Percentiles rank a stretch among this genome's conserved stretches.
These are phyloP conservation scores for Danaus plexippus DNA, from an alignment of 1,140 invertebrate species.

Conservation along the genomic window DNA sequence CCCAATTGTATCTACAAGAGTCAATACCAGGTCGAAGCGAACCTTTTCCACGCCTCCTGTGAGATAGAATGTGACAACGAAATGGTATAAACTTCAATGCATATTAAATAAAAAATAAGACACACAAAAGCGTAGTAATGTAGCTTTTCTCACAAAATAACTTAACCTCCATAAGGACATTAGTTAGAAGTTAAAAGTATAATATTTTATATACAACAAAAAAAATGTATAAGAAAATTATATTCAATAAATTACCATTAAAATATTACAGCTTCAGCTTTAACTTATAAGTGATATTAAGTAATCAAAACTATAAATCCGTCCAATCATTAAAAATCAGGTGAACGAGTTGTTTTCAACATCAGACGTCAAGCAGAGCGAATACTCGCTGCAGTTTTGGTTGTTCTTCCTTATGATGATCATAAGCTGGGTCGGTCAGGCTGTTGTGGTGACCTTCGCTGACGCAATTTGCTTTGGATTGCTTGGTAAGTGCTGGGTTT, in stretches of 20 bases:
- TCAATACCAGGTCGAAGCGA: conserved; percentile 30
- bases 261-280: too few species aligned
- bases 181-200: too few species aligned
- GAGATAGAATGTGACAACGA: conserved; percentile 69
- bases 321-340: conserved; percentile 18
- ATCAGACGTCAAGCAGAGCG: conserved; percentile 32
- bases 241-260: too few species aligned
- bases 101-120: too few species aligned
- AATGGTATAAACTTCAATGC: conserved; percentile 35
- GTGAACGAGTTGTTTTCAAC: conserved; percentile 46
- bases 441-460: conserved; percentile 84
- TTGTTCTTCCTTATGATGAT: conserved; percentile 79
- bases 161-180: too few species aligned
- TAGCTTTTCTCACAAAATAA: too few species aligned
- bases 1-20: conserved; percentile 55
- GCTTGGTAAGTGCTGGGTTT: conserved; percentile 73
- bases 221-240: too few species aligned
- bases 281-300: too few species aligned
- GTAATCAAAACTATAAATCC: too few species aligned
- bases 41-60: conserved; percentile 71
- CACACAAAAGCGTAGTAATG: too few species aligned
- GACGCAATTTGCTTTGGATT: conserved; percentile 88
- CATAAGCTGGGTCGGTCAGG: conserved; percentile 85
- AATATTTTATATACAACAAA: too few species aligned
- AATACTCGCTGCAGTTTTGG: conserved; percentile 77